Conservation (phyloP, 2,113 vertebrate genomes). For the Melanerpes aurifrons region DNA sequence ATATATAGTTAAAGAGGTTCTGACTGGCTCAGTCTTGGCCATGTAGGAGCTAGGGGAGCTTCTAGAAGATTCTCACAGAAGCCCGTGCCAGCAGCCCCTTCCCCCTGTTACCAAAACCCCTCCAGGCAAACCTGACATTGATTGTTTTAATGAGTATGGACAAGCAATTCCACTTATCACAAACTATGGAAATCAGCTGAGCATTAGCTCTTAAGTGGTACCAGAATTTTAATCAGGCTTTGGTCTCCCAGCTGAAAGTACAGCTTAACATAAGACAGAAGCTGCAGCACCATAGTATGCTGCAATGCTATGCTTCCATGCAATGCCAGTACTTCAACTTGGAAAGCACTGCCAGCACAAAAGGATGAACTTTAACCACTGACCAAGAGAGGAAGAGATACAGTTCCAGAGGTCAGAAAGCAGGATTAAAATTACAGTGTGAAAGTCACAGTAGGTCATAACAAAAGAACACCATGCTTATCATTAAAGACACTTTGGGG, state of each 20-base stretch:
- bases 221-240: not conserved
- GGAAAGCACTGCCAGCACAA: not conserved
- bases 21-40: not conserved
- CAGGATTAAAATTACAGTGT: not conserved
- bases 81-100: not conserved
- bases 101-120: not conserved
- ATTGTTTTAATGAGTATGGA: not conserved
- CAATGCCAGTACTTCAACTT: accelerated
- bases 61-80: not conserved
- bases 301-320: not conserved
- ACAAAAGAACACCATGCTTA: not conserved
- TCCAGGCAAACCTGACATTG: not conserved
- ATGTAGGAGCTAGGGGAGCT: not conserved
- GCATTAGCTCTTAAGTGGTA: not conserved
- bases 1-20: not conserved
- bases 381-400: not conserved
- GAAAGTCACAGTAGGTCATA: not conserved
- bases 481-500: not conserved
- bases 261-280: not conserved
- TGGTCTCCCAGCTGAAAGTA: not conserved
- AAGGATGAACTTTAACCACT: not conserved
- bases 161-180: not conserved
- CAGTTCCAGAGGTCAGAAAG: not conserved
- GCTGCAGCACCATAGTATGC: not conserved
- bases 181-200: not conserved